These are phyloP conservation scores for Watsonalla cultraria DNA, from an alignment of 2,888 invertebrate genomes.

Conservation along the genomic window DNA sequence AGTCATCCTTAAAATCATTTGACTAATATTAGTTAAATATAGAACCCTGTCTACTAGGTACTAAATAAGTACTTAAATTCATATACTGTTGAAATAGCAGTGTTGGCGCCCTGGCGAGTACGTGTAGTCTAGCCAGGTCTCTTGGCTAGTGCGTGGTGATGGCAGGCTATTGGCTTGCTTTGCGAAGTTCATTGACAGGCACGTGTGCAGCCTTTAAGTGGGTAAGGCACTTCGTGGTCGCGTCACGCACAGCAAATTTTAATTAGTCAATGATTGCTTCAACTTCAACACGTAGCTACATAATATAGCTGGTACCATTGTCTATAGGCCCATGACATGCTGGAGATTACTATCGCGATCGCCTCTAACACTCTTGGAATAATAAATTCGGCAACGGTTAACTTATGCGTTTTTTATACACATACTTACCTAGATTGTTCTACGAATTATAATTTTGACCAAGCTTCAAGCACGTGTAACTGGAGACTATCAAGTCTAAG, in stretches of 20 bases:
- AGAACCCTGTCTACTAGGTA: neutral
- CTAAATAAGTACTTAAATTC: too few relatives aligned
- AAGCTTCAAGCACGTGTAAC: neutral
- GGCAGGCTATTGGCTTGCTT: constrained; percentile 50
- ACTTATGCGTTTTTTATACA: constrained; percentile 16
- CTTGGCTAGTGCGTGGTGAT: constrained; percentile 36
- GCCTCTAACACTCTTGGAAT: constrained; percentile 48
- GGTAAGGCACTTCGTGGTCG: constrained; percentile 63
- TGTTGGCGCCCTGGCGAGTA: constrained; percentile 8
- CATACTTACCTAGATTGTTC: neutral
- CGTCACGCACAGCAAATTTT: constrained; percentile 74
- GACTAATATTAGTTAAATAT: neutral
- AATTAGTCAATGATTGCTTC: constrained; percentile 71
- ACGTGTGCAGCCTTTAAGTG: constrained; percentile 72
- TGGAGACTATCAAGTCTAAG: constrained; percentile 11
- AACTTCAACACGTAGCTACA: constrained; percentile 38
- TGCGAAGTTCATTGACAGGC: constrained; percentile 76
- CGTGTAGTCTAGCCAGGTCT: constrained; percentile 24
- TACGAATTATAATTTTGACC: constrained; percentile 18
- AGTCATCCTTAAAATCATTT: neutral
- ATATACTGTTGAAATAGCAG: too few relatives aligned
- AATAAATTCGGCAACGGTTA: constrained; percentile 47
- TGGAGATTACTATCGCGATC: constrained; percentile 54
- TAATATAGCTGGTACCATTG: constrained; percentile 41
- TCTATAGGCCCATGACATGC: constrained; percentile 47